Conservation (phyloP, 2,888 invertebrate species). For the Rotaria sp. region DNA sequence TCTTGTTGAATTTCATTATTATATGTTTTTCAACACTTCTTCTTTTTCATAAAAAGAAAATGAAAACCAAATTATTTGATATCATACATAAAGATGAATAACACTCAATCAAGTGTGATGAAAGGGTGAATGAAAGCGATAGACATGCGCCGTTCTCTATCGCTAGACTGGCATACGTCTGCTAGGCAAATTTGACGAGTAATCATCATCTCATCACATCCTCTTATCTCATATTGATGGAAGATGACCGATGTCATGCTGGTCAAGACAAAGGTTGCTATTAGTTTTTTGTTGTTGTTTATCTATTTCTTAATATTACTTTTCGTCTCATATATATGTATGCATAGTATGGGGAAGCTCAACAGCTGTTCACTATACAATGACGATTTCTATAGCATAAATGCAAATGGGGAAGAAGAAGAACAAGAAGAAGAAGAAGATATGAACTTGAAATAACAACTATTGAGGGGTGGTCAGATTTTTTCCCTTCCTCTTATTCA, state of each 20-base stretch:
- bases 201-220: background rate
- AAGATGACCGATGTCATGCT: background rate
- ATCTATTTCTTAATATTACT: background rate
- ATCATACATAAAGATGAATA: background rate
- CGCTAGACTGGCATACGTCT: background rate
- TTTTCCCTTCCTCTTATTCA: background rate
- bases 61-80: background rate
- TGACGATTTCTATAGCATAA: background rate
- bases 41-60: background rate
- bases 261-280: background rate
- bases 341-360: background rate
- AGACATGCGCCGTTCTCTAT: background rate
- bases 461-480: background rate
- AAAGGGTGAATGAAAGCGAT: background rate
- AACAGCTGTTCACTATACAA: background rate
- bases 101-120: background rate
- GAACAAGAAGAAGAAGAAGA: background rate
- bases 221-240: background rate
- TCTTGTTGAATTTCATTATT: background rate
- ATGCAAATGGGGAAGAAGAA: background rate
- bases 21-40: background rate
- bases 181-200: background rate
- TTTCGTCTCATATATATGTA: background rate
- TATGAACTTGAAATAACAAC: background rate
- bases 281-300: background rate